A percentile compares a stretch with the other conserved stretches of the same genome.
Conservation (phyloP, 2,797 vertebrate genomes). For the Sebastes wilsoni region DNA sequence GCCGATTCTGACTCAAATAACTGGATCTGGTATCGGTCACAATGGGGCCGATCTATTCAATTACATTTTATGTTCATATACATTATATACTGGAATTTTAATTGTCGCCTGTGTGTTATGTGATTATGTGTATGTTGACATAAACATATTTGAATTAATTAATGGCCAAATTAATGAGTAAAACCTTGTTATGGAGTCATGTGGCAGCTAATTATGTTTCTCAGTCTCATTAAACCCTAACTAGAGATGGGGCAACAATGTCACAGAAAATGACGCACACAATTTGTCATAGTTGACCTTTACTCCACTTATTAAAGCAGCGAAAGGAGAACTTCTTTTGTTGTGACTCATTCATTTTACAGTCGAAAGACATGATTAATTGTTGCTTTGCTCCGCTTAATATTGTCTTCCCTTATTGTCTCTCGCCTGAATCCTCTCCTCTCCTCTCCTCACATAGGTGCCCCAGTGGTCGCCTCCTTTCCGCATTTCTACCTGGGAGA, state of each 20-base stretch:
- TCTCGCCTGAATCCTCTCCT: background rate
- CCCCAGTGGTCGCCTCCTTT: constrained; percentile 84
- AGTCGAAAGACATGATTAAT: background rate
- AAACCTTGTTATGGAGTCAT: background rate
- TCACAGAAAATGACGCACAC: background rate
- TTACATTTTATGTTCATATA: too few relatives aligned
- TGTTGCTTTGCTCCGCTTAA: background rate
- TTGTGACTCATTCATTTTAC: background rate
- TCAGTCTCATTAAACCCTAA: background rate
- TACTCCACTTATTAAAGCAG: background rate
- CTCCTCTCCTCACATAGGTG: constrained; percentile 65
- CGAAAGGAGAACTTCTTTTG: background rate
- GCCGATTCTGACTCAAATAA: too few relatives aligned
- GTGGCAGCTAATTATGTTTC: background rate
- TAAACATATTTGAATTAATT: background rate
- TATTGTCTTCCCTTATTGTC: background rate
- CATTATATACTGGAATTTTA: too few relatives aligned
- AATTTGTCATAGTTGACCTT: background rate
- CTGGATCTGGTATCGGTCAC: too few relatives aligned
- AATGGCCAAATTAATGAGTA: background rate
- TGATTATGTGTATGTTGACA: background rate
- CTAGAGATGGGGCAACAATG: background rate
- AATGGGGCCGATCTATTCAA: too few relatives aligned
- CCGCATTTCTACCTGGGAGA: constrained; percentile 86
- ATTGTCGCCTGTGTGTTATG: background rate